These are phyloP conservation scores for Cetoscarus ocellatus DNA, from an alignment of 2,797 vertebrate species.

Conservation along the genomic window DNA sequence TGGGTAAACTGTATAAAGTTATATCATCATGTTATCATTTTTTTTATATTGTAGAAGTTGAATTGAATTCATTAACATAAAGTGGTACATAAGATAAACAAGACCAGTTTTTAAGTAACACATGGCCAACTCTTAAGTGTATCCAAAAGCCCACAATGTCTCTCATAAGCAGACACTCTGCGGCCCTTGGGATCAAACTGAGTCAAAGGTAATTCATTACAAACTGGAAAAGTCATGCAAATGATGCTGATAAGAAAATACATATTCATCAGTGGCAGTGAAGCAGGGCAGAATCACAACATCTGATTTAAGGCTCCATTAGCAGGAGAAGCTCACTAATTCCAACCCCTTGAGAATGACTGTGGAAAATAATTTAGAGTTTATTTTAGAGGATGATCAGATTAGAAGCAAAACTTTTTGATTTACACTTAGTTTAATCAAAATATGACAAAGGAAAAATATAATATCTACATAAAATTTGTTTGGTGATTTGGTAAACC, in stretches of 20 bases:
- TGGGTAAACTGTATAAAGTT: no score
- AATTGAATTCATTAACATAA: background rate
- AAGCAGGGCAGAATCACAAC: conserved; percentile 61
- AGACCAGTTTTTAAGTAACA: background rate
- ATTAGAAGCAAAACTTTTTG: conserved; percentile 8
- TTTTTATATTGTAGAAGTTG: no score
- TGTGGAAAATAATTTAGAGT: conserved; percentile 38
- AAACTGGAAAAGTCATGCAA: conserved; percentile 57
- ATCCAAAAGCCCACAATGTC: conserved; percentile 39
- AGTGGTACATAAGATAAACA: conserved; percentile 22
- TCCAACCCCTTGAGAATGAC: conserved; percentile 26
- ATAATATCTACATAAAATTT: no score
- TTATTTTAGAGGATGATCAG: conserved; percentile 35
- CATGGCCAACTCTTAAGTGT: conserved; percentile 6
- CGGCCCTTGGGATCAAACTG: conserved; percentile 43
- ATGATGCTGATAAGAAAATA: conserved; percentile 62
- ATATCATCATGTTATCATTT: background rate
- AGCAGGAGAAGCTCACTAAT: conserved; percentile 48
- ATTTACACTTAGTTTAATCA: no score
- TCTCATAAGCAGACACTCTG: conserved; percentile 39
- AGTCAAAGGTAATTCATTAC: conserved; percentile 58
- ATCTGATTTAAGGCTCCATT: conserved; percentile 66
- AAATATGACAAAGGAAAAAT: no score
- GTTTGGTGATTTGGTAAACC: no score
- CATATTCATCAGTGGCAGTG: conserved; percentile 66